These are phyloP conservation scores for Tinea semifulvella DNA, from an alignment of 2,888 invertebrate species.

Conservation along the genomic window DNA sequence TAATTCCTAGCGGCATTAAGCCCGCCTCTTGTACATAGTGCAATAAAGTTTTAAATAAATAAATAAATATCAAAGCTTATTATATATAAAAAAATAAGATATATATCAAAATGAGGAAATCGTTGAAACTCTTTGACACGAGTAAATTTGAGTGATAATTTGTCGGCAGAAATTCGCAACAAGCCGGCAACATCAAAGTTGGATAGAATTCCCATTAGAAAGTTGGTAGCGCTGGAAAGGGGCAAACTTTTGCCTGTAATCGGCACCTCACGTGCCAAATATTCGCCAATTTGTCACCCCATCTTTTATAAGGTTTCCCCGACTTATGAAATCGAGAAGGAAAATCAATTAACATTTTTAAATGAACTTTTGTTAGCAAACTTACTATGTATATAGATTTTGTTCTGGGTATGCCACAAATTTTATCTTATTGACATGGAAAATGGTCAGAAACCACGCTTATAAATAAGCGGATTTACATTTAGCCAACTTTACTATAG, in stretches of 20 bases:
- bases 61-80: neutral
- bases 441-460: no score
- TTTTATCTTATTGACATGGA: no score
- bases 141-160: constrained; percentile 10
- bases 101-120: neutral
- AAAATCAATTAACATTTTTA: no score
- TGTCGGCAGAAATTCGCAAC: constrained; percentile 8
- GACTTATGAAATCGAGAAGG: neutral
- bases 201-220: constrained; percentile 38
- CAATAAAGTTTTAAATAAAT: no score
- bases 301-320: constrained; percentile 10
- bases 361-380: no score
- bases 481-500: no score
- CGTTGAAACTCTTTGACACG: constrained; percentile 8
- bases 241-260: constrained; percentile 22
- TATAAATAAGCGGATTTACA: no score
- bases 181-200: constrained; percentile 8
- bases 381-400: no score
- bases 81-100: neutral
- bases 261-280: constrained; percentile 16
- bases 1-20: no score
- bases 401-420: no score
- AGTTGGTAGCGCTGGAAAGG: constrained; percentile 16
- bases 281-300: constrained; percentile 13
- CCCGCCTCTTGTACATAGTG: no score